Base-by-base conservation (phyloP, 2,888 invertebrate species). In the Drosophila nigricruria region DNA sequence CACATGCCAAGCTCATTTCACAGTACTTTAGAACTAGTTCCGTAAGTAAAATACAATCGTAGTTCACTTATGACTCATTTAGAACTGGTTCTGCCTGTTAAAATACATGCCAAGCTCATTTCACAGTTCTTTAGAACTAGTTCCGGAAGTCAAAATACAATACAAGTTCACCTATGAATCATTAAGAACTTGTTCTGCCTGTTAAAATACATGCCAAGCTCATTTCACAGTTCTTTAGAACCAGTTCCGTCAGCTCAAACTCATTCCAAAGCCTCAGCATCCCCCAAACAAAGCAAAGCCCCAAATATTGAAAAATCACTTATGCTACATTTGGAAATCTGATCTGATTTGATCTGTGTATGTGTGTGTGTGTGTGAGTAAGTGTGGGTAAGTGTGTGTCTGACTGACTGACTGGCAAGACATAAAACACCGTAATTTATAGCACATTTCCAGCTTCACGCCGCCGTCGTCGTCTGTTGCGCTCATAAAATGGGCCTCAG, bases 371-470 rank as follows among this genome's bases (percentile, higher is more conserved):
- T 6, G 43, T 36, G 34, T 36, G 18, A 14, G 23, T 25, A 66
- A 56, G 49, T 68, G 59, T 70, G 70, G 40, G 62, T 23, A 58
- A 16, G 43, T 50, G 36, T 38, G 25, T 43, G 34, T 54, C 18
- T 68, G 57, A 59, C 74, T 74, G 69, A 77, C 65, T 82, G 77
- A 50, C 82, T 81, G 81, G 63, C 66, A 76, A 78, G 69, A 72
- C 81, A 82, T 83, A 87, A 83, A 83, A 79, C 77, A 83, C 73
- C 62, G 81, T 84, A 83, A 87, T 83, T 83, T 83, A 83, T 83
- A 84, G 82, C 83, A 87, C 82, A 83, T 81, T 83, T 79, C 79
- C 81, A 86, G 69, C 87, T 73, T 54, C 69, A 66, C 57, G 73
- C 54, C 69, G 81, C 72, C 82, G 27, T 5, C 45, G 47, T 18